Base-by-base conservation (phyloP, 2,888 invertebrate genomes). In the Nymphalis urticae region DNA sequence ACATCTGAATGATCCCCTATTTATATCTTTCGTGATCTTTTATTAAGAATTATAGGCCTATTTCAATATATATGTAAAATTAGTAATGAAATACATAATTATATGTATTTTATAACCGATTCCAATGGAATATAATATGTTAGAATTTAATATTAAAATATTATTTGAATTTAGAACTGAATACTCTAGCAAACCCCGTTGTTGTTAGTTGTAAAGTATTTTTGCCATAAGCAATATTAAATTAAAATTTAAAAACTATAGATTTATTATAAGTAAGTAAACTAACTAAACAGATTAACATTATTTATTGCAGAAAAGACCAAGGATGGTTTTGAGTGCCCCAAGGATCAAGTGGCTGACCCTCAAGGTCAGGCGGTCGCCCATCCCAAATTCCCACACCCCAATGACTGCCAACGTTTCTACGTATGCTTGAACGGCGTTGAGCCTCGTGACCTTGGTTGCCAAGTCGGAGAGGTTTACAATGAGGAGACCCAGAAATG, bases 391-490 rank as follows among this genome's bases (percentile, higher is more conserved):
- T 97, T 94, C 89, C 93, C 97, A 1, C 97, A 98, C 90, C 96
- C 97, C 51, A 95, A 94, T 48, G 97, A 98, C 87, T 98, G 98
- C 90, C 97, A 97, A 87, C 95, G 97, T 80, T 98, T 98, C 95
- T 98, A 97, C 89, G 97, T 97, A 47, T 97, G 97, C 86, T 89
- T 97, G 77, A 97, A 96, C 85, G 97, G 97, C 17, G 93, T 95
- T 42, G 97, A 96, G 76, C 97, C 98, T n/a, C 94, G 97, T 73
- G 97, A 97, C 85, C 95, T 97, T 73, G 97, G 97, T 48, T 98
- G 98, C 90, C 94, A 95, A 80, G 94, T 95, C 66, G 97, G 98
- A 70, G 96, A 97, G 83, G 98, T 97, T n/a, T 98, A 97, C 94
- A 98, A 98, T 83, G 97, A 97, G 75, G 95, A 95, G 74, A 90